Conservation (phyloP, 2,797 vertebrate species). For the Chanos chanos region DNA sequence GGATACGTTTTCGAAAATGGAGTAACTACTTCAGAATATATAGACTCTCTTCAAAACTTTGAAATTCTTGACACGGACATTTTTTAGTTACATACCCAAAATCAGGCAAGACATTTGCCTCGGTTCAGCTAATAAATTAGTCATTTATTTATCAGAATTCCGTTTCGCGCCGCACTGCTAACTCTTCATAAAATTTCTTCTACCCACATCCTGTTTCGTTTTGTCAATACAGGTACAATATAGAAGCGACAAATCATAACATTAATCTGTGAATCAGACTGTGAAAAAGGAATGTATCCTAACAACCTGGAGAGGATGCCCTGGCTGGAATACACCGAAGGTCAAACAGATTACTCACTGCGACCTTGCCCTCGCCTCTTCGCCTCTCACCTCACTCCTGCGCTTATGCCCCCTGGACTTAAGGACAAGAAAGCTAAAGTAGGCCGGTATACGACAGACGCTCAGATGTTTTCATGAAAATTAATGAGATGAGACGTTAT, state of each 20-base stretch:
- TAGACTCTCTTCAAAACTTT: constrained; percentile 63
- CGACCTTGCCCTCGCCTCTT: constrained; percentile 57
- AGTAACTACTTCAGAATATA: constrained; percentile 45
- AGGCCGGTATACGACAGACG: too few relatives aligned
- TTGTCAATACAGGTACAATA: constrained; percentile 66
- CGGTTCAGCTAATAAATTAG: too few relatives aligned
- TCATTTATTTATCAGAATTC: too few relatives aligned
- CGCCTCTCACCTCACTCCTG: constrained; percentile 52
- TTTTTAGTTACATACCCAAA: constrained; percentile 63
- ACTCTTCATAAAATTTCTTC: too few relatives aligned
- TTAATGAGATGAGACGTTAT: too few relatives aligned
- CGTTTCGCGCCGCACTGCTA: too few relatives aligned
- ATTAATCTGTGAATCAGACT: constrained; percentile 45
- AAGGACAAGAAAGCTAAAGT: constrained; percentile 57
- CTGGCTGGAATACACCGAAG: constrained; percentile 53
- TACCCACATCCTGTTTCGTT: too few relatives aligned
- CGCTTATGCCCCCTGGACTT: constrained; percentile 53
- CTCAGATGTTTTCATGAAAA: too few relatives aligned
- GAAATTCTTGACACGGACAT: constrained; percentile 57
- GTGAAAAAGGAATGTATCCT: not conserved
- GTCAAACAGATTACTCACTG: constrained; percentile 27
- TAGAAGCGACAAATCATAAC: constrained; percentile 65
- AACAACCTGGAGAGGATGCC: constrained; percentile 58
- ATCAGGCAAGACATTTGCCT: constrained; percentile 62
- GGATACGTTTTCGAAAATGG: constrained; percentile 37